Percentiles rank a stretch among this genome's conserved stretches.
Evolutionary conservation across 2,888 invertebrate species (phyloP).

Genomic region (Trichopria drosophilae): DNA sequence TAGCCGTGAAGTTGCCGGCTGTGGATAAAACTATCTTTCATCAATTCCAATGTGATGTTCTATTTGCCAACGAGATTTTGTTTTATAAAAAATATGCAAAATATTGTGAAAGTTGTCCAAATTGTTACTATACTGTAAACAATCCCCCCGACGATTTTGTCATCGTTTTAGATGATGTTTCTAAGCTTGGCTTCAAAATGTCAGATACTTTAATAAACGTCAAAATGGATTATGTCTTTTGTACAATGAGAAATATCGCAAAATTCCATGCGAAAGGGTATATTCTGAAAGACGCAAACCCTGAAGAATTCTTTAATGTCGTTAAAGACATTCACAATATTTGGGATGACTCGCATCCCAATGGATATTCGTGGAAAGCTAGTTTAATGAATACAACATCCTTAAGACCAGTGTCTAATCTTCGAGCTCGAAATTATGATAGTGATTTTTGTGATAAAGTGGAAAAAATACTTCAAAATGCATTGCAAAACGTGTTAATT

Average conservation of each 20-base stretch:
- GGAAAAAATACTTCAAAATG: slow-evolving; percentile 32
- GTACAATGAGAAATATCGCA: slow-evolving; percentile 45
- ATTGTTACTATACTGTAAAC: slow-evolving; percentile 31
- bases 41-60: too few species aligned
- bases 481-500: slow-evolving; percentile 33
- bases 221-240: slow-evolving; percentile 40
- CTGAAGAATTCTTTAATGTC: slow-evolving; percentile 37
- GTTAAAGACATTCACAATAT: slow-evolving; percentile 33
- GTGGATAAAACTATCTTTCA: too few species aligned
- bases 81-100: slow-evolving; percentile 42
- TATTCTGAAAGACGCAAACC: slow-evolving; percentile 39
- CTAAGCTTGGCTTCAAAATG: slow-evolving; percentile 35
- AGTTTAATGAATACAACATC: neutral
- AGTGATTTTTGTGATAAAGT: slow-evolving; percentile 40
- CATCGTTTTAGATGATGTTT: slow-evolving; percentile 44
- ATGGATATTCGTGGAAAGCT: rapidly evolving
- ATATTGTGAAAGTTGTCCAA: slow-evolving; percentile 26
- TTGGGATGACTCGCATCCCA: slow-evolving; percentile 23
- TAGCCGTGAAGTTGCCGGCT: too few species aligned
- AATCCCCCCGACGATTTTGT: slow-evolving; percentile 27
- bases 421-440: slow-evolving; percentile 38
- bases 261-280: slow-evolving; percentile 48
- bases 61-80: slow-evolving; percentile 50
- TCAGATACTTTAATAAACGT: slow-evolving; percentile 31
- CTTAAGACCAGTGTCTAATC: slow-evolving; percentile 36